A percentile compares a stretch with the other conserved stretches of the same genome.
These are phyloP conservation scores for Phacellophora camtschatica DNA, from an alignment of 30 jellyfish, hydroid and myxozoan species.

Conservation along the genomic window DNA sequence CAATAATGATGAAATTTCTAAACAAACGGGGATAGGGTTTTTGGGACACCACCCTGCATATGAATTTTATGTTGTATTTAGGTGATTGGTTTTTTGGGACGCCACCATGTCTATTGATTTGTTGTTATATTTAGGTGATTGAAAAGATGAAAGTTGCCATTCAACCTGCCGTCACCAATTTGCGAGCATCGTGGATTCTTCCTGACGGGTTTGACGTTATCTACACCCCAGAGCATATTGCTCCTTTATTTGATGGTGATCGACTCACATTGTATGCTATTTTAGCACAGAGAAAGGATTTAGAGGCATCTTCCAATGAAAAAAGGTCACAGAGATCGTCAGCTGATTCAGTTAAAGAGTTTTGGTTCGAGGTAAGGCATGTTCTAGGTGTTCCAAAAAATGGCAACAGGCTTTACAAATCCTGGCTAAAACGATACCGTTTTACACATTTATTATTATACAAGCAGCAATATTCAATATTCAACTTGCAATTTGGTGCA, in stretches of 20 bases:
- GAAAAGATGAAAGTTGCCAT: constrained; percentile 58
- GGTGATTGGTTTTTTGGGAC: too few species aligned
- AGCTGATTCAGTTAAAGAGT: constrained; percentile 81
- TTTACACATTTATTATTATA: too few species aligned
- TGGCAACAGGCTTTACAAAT: too few species aligned
- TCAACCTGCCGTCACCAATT: constrained; percentile 85
- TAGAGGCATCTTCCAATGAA: constrained; percentile 54
- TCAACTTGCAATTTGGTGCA: too few species aligned
- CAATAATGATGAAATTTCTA: too few species aligned
- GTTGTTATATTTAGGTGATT: constrained; percentile 71
- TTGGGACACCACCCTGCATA: too few species aligned
- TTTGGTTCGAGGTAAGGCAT: constrained; percentile 90
- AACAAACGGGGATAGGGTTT: too few species aligned
- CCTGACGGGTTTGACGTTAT: constrained; percentile 98
- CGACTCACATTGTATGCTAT: constrained; percentile 88
- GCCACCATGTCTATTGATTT: too few species aligned
- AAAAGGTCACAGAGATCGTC: constrained; percentile 74
- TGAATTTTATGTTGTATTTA: too few species aligned
- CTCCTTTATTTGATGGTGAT: constrained; percentile 77
- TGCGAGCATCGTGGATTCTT: constrained; percentile 95
- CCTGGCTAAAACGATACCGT: too few species aligned
- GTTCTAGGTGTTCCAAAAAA: not conserved
- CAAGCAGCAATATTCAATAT: too few species aligned
- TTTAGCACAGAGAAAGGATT: constrained; percentile 75
- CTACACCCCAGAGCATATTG: constrained; percentile 93